phyloP scores from a whole-genome alignment of 2,888 invertebrate genomes.

The Choreutis nemorana region DNA sequence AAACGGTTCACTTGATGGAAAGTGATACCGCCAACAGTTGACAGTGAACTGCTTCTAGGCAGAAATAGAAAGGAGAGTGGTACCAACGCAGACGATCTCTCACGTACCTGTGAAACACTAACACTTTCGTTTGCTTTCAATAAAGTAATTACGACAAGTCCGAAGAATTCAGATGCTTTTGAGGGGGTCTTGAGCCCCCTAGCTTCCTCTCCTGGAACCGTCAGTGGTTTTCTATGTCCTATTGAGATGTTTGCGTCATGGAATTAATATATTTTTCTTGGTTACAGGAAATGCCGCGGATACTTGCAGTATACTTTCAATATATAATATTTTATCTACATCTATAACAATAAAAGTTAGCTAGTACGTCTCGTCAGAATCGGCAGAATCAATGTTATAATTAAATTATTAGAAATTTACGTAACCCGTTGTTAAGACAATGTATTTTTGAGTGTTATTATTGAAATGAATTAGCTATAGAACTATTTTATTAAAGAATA shows the following conservation, averaged over 20 bases:
- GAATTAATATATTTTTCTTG: neutral
- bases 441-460: slow-evolving; percentile 64
- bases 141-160: no score
- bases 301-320: slow-evolving; percentile 11
- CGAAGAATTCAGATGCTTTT: no score
- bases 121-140: no score
- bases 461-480: slow-evolving; percentile 42
- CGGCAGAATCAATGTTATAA: slow-evolving; percentile 24
- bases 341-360: neutral
- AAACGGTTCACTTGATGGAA: no score
- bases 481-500: slow-evolving; percentile 60
- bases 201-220: no score
- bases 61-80: no score
- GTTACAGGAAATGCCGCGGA: slow-evolving; percentile 5
- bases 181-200: no score
- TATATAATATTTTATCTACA: slow-evolving; percentile 4
- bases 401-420: slow-evolving; percentile 29
- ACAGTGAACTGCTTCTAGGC: no score
- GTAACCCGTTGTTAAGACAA: slow-evolving; percentile 44
- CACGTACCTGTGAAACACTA: no score
- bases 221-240: no score
- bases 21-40: no score
- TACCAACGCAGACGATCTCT: no score
- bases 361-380: slow-evolving; percentile 15
- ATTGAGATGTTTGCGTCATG: neutral